phyloP scores from a whole-genome alignment of 1,140 invertebrate genomes.

The Thaumatotibia leucotreta region DNA sequence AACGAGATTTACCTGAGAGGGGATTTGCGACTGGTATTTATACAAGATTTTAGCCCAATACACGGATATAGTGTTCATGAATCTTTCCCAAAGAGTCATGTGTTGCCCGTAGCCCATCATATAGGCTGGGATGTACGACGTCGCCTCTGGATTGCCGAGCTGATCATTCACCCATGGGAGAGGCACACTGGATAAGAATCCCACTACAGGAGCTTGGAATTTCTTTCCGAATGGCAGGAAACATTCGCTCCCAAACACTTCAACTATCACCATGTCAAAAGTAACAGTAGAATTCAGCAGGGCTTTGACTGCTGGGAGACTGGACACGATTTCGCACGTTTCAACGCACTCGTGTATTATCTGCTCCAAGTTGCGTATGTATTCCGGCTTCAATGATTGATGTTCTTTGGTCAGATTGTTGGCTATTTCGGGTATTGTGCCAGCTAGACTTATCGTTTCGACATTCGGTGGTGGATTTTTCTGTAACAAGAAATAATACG shows the following conservation, averaged over 20 bases:
- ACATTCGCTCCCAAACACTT: conserved; percentile 82
- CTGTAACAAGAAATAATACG: conserved; percentile 41
- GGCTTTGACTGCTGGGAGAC: conserved; percentile 50
- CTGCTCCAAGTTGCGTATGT: conserved; percentile 61
- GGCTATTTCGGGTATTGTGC: conserved; percentile 68
- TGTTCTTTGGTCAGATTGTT: conserved; percentile 67
- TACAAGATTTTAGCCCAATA: conserved; percentile 56
- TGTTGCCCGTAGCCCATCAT: conserved; percentile 73
- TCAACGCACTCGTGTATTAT: conserved; percentile 67
- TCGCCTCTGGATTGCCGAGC: conserved; percentile 79
- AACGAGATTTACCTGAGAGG: conserved; percentile 67
- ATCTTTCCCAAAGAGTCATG: conserved; percentile 79
- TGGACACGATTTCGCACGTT: conserved; percentile 63
- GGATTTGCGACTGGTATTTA: conserved; percentile 57
- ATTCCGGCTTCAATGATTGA: conserved; percentile 56
- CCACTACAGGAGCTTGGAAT: conserved; percentile 78
- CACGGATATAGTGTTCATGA: conserved; percentile 74
- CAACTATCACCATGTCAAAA: conserved; percentile 82
- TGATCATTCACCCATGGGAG: conserved; percentile 80
- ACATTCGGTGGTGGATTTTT: conserved; percentile 62
- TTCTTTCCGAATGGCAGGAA: conserved; percentile 76
- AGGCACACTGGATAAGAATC: conserved; percentile 76
- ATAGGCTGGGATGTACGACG: conserved; percentile 78
- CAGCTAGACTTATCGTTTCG: conserved; percentile 65
- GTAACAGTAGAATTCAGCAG: conserved; percentile 62